These are phyloP conservation scores for Prionailurus bengalensis DNA, from an alignment of 2,113 vertebrate species.

Conservation along the genomic window DNA sequence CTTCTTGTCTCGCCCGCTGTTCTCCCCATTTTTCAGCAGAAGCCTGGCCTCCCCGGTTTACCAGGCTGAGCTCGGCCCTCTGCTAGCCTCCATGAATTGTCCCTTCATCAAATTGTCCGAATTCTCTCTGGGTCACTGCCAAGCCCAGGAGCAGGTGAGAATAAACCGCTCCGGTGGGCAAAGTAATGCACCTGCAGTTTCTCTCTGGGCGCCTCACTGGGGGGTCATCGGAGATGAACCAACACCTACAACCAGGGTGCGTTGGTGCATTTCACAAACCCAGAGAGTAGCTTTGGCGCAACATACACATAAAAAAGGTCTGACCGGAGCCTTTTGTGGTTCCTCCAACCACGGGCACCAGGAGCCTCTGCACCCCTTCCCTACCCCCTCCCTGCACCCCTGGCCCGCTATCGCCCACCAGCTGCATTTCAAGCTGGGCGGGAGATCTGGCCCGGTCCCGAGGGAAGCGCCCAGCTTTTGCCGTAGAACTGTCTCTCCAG, in stretches of 20 bases:
- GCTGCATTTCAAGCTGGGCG: not conserved
- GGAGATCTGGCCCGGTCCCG: not conserved
- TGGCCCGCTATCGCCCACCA: not conserved
- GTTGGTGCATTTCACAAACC: not conserved
- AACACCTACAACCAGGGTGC: too few relatives aligned
- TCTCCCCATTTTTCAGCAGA: not conserved
- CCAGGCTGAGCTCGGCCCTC: not conserved
- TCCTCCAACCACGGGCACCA: not conserved
- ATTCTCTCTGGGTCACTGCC: not conserved
- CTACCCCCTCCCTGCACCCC: accelerated
- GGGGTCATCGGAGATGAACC: not conserved
- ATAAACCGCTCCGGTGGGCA: not conserved
- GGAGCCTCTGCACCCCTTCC: not conserved
- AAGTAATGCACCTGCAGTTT: accelerated
- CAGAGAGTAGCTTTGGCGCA: not conserved
- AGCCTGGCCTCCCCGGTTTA: not conserved
- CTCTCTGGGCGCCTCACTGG: not conserved
- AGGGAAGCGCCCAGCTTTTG: not conserved
- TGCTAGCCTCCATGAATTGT: not conserved
- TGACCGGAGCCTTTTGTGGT: not conserved
- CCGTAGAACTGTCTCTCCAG: not conserved
- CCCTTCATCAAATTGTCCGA: not conserved
- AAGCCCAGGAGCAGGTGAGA: not conserved
- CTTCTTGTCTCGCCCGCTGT: not conserved
- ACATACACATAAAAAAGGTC: not conserved